Conservation (phyloP, 2,113 vertebrate genomes). For the Podiceps cristatus region DNA sequence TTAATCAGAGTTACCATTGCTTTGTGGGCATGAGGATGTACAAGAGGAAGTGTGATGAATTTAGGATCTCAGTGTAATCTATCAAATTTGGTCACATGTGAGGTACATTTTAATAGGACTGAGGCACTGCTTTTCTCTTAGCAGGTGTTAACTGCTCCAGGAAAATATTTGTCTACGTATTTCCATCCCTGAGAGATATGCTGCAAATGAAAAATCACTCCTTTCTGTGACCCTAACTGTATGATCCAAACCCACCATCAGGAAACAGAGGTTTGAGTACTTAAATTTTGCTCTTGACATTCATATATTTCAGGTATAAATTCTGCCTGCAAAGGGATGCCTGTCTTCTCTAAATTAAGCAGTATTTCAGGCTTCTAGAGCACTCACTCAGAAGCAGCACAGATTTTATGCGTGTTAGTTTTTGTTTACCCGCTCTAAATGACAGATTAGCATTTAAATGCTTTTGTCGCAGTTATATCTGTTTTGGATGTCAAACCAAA, state of each 20-base stretch:
- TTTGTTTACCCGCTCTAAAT: constrained; percentile 66
- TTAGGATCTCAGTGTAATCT: neutral
- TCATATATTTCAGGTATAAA: neutral
- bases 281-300: neutral
- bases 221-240: neutral
- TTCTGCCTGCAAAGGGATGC: neutral
- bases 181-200: neutral
- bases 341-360: constrained; percentile 12
- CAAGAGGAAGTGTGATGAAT: neutral
- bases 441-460: constrained; percentile 69
- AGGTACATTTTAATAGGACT: neutral
- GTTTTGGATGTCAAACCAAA: constrained; percentile 62
- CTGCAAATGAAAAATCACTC: neutral
- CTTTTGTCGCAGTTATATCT: constrained; percentile 48
- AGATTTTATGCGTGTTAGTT: neutral
- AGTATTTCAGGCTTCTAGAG: constrained; percentile 3
- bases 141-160: neutral
- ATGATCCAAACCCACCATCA: neutral
- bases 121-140: too few relatives aligned
- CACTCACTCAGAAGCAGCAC: neutral
- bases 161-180: neutral
- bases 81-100: accelerated
- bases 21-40: neutral
- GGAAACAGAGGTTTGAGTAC: neutral
- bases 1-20: neutral